These are phyloP conservation scores for Lampris megalopsis DNA, from an alignment of 2,113 vertebrate genomes.

Conservation along the genomic window DNA sequence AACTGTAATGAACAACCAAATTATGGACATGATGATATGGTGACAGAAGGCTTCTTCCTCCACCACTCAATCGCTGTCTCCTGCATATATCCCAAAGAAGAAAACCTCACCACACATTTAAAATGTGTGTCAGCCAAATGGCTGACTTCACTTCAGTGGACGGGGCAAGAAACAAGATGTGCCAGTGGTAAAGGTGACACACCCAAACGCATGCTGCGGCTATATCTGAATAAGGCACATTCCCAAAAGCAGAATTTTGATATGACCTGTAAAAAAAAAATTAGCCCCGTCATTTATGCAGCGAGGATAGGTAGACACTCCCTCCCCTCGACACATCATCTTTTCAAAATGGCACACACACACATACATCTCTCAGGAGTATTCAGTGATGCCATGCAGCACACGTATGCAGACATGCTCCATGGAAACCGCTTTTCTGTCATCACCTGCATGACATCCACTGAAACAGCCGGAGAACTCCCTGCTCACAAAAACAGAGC, in stretches of 20 bases:
- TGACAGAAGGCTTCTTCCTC: neutral
- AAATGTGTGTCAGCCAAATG: constrained; percentile 44
- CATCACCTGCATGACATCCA: constrained; percentile 52
- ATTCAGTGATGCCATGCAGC: constrained; percentile 79
- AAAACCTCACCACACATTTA: constrained; percentile 21
- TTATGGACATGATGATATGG: neutral
- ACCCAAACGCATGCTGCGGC: constrained; percentile 67
- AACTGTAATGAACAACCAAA: neutral
- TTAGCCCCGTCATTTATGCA: too few species aligned
- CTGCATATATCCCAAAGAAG: neutral
- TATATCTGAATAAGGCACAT: constrained; percentile 23
- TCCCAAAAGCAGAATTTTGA: too few species aligned
- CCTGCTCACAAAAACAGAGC: constrained; percentile 40
- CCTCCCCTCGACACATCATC: constrained; percentile 1
- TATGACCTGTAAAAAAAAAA: too few species aligned
- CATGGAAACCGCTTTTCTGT: constrained; percentile 75
- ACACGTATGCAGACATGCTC: constrained; percentile 67
- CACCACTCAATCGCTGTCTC: too few species aligned
- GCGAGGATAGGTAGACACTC: neutral
- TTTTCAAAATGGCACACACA: constrained; percentile 69
- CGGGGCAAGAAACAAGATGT: constrained; percentile 44
- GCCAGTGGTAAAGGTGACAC: constrained; percentile 65
- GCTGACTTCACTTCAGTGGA: constrained; percentile 55
- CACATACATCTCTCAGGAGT: constrained; percentile 74
- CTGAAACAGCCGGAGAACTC: constrained; percentile 30